Base-by-base conservation (phyloP, 2,888 invertebrate species). In the Leucophenga maculata region DNA sequence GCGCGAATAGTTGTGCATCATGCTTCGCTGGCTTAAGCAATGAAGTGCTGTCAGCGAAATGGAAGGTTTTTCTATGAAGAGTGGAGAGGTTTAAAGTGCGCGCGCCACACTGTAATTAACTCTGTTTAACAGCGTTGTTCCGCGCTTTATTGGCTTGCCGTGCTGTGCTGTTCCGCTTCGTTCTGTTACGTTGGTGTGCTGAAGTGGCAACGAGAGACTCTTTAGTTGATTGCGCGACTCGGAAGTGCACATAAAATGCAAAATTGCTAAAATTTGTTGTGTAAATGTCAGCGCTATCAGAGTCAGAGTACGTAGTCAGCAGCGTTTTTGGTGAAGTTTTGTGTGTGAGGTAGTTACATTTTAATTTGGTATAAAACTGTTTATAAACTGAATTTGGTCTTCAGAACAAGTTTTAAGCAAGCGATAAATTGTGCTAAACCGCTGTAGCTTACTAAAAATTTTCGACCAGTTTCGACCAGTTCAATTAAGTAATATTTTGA, bases 211-310 rank as follows among this genome's bases (percentile, higher is more conserved):
- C 26, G 20, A 22, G 26, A 22, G 55, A 55, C 55, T 55, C 3
- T 55, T 55, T 55, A 26, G 55, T 55, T 55, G 55, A 22, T 55
- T 55, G 55, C 22, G 6, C 55, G 13, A 55, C 32, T 32, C 55
- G 55, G 55, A 55, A 55, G 20, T 55, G 55, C 55, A 55, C 22
- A 55, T 55, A 22, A 55, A 55, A 55, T 26, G 55, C 20, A 20
- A 13, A 55, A 55, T 55, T 55, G 55, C 26, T 6, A 22, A 55
- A 55, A 55, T 55, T 55, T 55, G 48, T 48, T 8, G 13, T 48
- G 48, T 13, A 55, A 16, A 55, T 55, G 16, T n/a, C 55, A n/a
- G n/a, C n/a, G n/a, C n/a, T n/a, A n/a, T n/a, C n/a, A n/a, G n/a
- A 11, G 50, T 50, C 11, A 6, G n/a, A 6, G 13, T 18, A 55